Evolutionary conservation across 2,888 invertebrate species (phyloP).

Genomic region (Elgonia sp.): DNA sequence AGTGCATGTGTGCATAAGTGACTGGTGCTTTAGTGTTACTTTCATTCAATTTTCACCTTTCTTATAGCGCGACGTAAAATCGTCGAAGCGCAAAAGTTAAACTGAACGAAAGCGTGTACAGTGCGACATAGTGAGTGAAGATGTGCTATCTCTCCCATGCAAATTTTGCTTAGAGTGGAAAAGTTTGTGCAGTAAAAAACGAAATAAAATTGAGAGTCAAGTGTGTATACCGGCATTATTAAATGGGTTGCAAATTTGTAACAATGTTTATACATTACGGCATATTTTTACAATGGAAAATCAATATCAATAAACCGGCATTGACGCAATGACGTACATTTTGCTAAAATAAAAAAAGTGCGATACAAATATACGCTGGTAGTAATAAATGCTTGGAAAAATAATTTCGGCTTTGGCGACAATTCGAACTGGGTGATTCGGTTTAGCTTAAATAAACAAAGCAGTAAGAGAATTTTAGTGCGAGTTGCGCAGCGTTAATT

Average conservation of each 20-base stretch:
- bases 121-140: slow-evolving; percentile 69
- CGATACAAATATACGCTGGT: not conserved
- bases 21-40: slow-evolving; percentile 71
- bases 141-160: slow-evolving; percentile 70
- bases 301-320: slow-evolving; percentile 38
- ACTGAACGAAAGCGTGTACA: slow-evolving; percentile 74
- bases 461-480: too few relatives aligned
- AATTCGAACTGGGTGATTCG: too few relatives aligned
- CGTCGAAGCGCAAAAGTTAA: slow-evolving; percentile 72
- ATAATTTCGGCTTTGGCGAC: too few relatives aligned
- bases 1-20: slow-evolving; percentile 75
- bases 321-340: slow-evolving; percentile 20
- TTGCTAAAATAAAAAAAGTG: slow-evolving; percentile 19
- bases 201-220: slow-evolving; percentile 40
- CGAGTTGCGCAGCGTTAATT: too few relatives aligned
- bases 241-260: slow-evolving; percentile 34
- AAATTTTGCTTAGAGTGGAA: slow-evolving; percentile 63
- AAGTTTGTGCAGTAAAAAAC: slow-evolving; percentile 52
- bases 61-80: slow-evolving; percentile 61
- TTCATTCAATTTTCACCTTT: slow-evolving; percentile 74
- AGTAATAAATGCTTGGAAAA: too few relatives aligned
- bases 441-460: too few relatives aligned
- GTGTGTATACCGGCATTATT: slow-evolving; percentile 37
- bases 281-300: slow-evolving; percentile 35
- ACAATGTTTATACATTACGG: slow-evolving; percentile 39